Evolutionary conservation across 2,113 vertebrate species (phyloP).

Genomic region (Triplophysa siluroides): DNA sequence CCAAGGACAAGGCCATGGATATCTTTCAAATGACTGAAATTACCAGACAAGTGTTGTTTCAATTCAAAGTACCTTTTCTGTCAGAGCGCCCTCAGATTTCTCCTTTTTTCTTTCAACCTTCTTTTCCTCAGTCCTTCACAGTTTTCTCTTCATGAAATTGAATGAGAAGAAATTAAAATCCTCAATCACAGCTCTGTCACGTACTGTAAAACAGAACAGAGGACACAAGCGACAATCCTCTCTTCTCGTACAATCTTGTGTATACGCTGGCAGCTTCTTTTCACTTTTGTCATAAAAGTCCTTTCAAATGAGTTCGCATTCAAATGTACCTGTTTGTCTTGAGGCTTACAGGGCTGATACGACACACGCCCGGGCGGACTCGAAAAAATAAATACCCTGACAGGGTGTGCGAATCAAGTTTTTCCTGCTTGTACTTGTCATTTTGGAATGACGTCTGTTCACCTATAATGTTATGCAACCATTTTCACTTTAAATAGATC

Average conservation of each 20-base stretch:
- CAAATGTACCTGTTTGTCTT: not conserved
- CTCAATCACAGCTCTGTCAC: constrained; percentile 51
- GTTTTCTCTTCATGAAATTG: constrained; percentile 35
- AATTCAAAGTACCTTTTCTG: constrained; percentile 29
- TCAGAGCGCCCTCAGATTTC: constrained; percentile 15
- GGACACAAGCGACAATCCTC: constrained; percentile 18
- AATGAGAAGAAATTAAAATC: constrained; percentile 56
- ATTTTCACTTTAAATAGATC: constrained; percentile 11
- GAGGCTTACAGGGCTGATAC: constrained; percentile 23
- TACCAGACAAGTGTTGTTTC: constrained; percentile 17
- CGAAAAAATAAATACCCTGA: not conserved
- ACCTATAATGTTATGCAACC: not conserved
- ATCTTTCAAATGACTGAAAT: constrained; percentile 27
- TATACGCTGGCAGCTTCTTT: constrained; percentile 28
- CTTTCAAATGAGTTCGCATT: constrained; percentile 8
- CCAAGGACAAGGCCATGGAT: not conserved
- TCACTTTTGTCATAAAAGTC: constrained; percentile 23
- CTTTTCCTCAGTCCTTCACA: constrained; percentile 21
- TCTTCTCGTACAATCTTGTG: constrained; percentile 37
- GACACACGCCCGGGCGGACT: not conserved
- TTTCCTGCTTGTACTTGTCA: constrained; percentile 42
- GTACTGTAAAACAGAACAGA: constrained; percentile 25
- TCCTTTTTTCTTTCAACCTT: constrained; percentile 30
- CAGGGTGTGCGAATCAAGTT: constrained; percentile 55
- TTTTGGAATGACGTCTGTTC: constrained; percentile 2